A percentile compares a stretch with the other conserved stretches of the same genome.
These are phyloP conservation scores for Cheilosia impressa DNA, from an alignment of 2,888 invertebrate genomes.

Conservation along the genomic window DNA sequence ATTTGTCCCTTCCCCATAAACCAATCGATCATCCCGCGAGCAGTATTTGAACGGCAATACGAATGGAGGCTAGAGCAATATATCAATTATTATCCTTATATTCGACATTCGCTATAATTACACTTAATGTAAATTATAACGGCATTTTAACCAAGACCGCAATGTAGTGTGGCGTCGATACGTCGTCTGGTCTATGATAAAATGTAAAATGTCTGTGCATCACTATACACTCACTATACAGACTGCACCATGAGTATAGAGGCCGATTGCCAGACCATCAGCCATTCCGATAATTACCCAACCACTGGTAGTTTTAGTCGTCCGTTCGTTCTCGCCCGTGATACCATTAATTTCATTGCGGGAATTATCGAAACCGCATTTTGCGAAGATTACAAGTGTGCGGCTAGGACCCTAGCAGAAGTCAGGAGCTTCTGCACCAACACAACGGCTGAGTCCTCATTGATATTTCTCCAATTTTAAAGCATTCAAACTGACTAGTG, in stretches of 20 bases:
- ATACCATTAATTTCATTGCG: constrained; percentile 46
- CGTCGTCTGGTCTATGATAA: constrained; percentile 30
- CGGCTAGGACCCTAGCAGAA: constrained; percentile 3
- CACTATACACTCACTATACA: neutral
- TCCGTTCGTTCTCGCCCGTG: neutral
- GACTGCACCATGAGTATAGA: neutral
- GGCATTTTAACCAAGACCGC: constrained; percentile 53
- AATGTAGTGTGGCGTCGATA: constrained; percentile 44
- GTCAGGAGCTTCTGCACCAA: neutral
- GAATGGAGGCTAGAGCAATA: constrained; percentile 23
- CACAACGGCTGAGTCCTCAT: neutral
- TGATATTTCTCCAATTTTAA: constrained; percentile 3
- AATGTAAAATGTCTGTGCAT: constrained; percentile 6
- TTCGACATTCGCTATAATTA: constrained; percentile 44
- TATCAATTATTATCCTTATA: constrained; percentile 57
- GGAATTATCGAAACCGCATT: constrained; percentile 52
- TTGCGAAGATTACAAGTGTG: constrained; percentile 53
- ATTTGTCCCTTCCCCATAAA: constrained; percentile 7
- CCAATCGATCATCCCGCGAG: constrained; percentile 34
- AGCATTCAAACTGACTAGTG: constrained; percentile 1
- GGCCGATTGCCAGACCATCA: neutral
- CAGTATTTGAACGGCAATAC: neutral
- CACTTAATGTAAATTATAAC: constrained; percentile 51
- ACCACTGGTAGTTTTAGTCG: constrained; percentile 30
- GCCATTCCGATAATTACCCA: constrained; percentile 53